Evolutionary conservation across 2,797 vertebrate genomes (phyloP), one percentile per base, ranked within the genome.

Genomic region (Sebastes taczanowskii): DNA sequence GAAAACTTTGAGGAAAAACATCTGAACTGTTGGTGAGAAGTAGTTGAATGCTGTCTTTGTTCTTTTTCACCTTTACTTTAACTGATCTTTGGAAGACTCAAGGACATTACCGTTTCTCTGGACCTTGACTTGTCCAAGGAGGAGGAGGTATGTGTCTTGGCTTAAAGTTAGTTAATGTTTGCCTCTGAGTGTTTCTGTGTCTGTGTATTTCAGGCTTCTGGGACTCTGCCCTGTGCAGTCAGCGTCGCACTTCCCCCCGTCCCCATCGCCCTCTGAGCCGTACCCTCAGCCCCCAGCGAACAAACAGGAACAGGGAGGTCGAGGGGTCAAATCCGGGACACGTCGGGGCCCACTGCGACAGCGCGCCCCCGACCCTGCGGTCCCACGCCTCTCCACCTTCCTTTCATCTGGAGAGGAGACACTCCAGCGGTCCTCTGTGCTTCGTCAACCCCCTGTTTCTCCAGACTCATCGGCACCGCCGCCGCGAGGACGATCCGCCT

Each of bases 371-470:
- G 49, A 96, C 97, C 90, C 95, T 97, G 80, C 95, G 89, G 62
- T 95, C 97, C 78, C 93, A 95, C 71, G 92, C 94, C 3, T 35
- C 75, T 27, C 74, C 88, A 4, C 29, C 90, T 16, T 53, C 96
- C 70, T 96, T 95, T 0, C 95, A 95, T 84, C 93, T 96, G 86
- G 97, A 97, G 93, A 96, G 96, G 59, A 94, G 96, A 92, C 97
- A 96, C 88, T 96, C 96, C 92, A 97, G 96, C 11, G 95, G 96
- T 79, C 97, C 98, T 0, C 93, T 99, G 91, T 99, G 98, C 93
- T 99, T 99, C 25, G 96, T 99, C 85, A 98, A 97, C 92, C 98
- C 98, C 1, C 96, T 99, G 52, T 99, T 99, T 89, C 94, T 97
- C 74, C 97, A 98, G 95, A 96, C 97, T 32, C 97, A 97, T 82